These are phyloP conservation scores for Agapornis roseicollis DNA, from an alignment of 2,113 vertebrate species.

Conservation along the genomic window DNA sequence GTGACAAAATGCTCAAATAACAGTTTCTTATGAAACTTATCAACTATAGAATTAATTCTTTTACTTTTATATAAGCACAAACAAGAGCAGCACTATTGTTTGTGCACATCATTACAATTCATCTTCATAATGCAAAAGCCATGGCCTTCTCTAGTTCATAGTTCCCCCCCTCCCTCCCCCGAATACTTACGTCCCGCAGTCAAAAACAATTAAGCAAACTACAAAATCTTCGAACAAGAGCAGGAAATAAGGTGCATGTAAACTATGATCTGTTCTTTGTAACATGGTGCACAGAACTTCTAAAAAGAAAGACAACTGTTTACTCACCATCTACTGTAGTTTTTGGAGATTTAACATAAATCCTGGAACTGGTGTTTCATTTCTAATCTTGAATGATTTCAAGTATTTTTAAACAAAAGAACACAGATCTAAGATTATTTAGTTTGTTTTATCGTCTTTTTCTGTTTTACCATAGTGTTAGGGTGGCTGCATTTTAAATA, in stretches of 20 bases:
- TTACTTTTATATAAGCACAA: background rate
- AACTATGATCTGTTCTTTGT: background rate
- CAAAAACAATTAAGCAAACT: background rate
- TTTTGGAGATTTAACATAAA: background rate
- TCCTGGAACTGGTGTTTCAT: background rate
- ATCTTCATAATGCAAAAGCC: background rate
- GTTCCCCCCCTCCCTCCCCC: no score
- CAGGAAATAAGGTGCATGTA: background rate
- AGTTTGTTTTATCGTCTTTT: background rate
- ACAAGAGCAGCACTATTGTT: background rate
- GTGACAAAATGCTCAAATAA: background rate
- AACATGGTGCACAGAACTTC: background rate
- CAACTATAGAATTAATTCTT: background rate
- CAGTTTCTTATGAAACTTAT: background rate
- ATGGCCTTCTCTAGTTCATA: background rate
- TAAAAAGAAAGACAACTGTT: background rate
- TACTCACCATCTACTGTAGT: background rate
- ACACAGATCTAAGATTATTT: background rate
- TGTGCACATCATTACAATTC: background rate
- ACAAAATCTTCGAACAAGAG: background rate
- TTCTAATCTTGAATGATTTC: background rate
- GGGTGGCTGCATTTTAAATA: background rate
- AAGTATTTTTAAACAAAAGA: background rate
- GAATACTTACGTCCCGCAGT: background rate
- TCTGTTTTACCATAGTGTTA: background rate